Conservation (phyloP, 1,140 invertebrate species). For the Orchestia grillus region DNA sequence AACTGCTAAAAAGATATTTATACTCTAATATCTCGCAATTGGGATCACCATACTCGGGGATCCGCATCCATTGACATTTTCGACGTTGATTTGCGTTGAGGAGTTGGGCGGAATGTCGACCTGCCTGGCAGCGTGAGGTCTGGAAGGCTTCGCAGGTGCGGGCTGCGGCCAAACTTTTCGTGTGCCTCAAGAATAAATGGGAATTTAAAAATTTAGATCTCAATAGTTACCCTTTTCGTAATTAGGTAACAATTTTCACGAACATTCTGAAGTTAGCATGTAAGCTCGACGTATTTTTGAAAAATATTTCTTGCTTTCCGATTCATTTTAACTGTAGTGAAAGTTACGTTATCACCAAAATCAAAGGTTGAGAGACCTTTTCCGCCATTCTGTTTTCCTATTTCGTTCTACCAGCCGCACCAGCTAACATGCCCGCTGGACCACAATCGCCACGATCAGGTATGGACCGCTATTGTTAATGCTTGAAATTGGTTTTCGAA, state of each 20-base stretch:
- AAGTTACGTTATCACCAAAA: constrained; percentile 25
- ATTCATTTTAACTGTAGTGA: background rate
- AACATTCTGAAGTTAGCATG: background rate
- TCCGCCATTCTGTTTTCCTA: background rate
- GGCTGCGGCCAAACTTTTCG: background rate
- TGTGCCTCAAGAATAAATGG: background rate
- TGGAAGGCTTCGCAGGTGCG: too few relatives aligned
- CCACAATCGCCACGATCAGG: background rate
- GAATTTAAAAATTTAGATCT: background rate
- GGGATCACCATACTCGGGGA: background rate
- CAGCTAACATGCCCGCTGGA: background rate
- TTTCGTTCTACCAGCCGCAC: background rate
- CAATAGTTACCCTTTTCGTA: background rate
- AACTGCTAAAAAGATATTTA: background rate
- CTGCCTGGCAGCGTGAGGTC: background rate
- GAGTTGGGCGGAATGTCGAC: background rate
- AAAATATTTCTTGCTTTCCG: background rate
- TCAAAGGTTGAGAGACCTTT: constrained; percentile 30
- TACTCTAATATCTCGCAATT: background rate
- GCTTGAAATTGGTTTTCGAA: background rate
- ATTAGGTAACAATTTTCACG: background rate
- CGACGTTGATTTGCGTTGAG: background rate
- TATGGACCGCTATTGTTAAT: background rate
- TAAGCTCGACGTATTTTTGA: background rate
- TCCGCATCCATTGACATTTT: background rate